Evolutionary conservation across 2,113 vertebrate species (phyloP), one percentile per base, ranked within the genome.

Genomic region (Pterophyllum scalare): DNA sequence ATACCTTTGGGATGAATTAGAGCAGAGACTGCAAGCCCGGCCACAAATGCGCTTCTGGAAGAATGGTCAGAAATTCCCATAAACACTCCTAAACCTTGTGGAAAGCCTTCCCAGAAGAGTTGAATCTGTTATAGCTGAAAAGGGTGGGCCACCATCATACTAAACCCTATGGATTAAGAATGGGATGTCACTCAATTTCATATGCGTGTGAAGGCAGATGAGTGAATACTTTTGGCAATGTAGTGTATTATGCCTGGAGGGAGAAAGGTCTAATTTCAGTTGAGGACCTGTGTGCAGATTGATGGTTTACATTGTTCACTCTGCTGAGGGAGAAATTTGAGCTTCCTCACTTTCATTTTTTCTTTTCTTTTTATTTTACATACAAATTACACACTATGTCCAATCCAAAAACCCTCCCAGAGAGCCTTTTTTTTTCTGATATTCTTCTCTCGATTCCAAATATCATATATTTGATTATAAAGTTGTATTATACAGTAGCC

Each of bases 291-390:
- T 72, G 31, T 46, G 20, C n/a, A 54, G 67, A 72, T 72, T 26
- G 67, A 72, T 72, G 11, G 31, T 54, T 33, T 33, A 72, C 46
- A 54, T 54, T 31, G 17, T 72, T 31, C 43, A 31, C 43, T 52
- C 65, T 10, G 0, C 65, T 72, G 43, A 52, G 17, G 52, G 26
- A 54, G 67, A 54, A 52, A 72, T 54, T 43, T 54, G 67, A 72
- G 67, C 46, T 54, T 31, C 26, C 1, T 1, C 6, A 31, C 19
- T 5, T 49, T 54, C 0, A 4, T 3, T 26, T 46, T 17, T 7
- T 5, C 17, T 26, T 6, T 49, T 9, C 1, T 13, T n/a, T 0
- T 54, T 22, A 46, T 28, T 49, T 19, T 33, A 54, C 26, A 31
- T 54, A 54, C 46, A 72, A 31, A 72, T 72, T 54, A 14, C 43